phyloP scores from a whole-genome alignment of 2,888 invertebrate genomes.

The Choreutis nemorana region DNA sequence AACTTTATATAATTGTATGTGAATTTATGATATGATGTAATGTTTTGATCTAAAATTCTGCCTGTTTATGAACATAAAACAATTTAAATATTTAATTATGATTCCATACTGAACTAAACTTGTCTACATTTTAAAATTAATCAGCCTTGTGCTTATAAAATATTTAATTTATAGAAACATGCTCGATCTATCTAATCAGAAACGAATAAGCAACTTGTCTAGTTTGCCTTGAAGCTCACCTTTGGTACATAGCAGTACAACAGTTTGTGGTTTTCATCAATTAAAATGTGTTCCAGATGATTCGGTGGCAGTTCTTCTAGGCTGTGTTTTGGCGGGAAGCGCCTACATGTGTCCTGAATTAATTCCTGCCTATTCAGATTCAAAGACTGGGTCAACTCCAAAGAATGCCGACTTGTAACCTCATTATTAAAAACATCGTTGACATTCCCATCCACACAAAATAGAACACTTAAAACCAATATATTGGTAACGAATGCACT shows the following conservation, averaged over 20 bases:
- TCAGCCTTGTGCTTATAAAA: no score
- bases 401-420: conserved; percentile 40
- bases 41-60: no score
- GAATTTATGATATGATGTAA: no score
- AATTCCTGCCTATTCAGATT: conserved; percentile 70
- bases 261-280: conserved; percentile 84
- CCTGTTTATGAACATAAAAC: no score
- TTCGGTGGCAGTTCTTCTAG: conserved; percentile 58
- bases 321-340: conserved; percentile 41
- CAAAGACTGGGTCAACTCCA: conserved; percentile 69
- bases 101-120: not conserved
- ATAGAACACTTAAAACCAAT: conserved; percentile 15
- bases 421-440: conserved; percentile 29
- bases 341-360: conserved; percentile 68
- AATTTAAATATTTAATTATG: not conserved
- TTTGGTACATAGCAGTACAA: conserved; percentile 95
- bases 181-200: no score
- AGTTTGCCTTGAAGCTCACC: conserved; percentile 56
- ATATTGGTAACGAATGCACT: conserved; percentile 5
- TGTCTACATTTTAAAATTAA: not conserved
- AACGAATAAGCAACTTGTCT: not conserved
- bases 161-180: no score
- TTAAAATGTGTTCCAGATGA: conserved; percentile 80
- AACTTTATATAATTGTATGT: no score
- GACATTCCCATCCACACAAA: conserved; percentile 32